phyloP scores from a whole-genome alignment of 2,113 vertebrate species.

The Oenanthe melanoleuca region DNA sequence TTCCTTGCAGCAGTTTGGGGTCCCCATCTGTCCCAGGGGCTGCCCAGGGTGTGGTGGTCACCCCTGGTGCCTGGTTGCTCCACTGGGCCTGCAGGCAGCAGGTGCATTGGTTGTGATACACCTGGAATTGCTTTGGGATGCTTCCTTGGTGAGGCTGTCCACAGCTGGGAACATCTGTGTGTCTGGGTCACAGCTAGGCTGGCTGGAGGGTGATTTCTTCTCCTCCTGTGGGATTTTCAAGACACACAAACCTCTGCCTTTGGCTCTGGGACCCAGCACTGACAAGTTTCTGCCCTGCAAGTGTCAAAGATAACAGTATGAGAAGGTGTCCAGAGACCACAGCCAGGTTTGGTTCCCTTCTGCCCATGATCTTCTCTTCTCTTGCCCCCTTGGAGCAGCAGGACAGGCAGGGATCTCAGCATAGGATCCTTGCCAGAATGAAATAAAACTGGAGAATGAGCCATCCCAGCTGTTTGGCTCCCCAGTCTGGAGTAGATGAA shows the following conservation, averaged over 20 bases:
- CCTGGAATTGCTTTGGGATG: neutral
- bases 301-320: neutral
- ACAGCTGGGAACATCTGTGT: neutral
- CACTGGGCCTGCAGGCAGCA: neutral
- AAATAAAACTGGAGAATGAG: neutral
- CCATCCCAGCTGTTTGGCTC: neutral
- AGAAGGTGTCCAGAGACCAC: neutral
- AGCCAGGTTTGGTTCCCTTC: neutral
- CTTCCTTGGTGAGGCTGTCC: accelerated
- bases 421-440: neutral
- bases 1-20: accelerated
- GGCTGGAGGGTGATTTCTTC: neutral
- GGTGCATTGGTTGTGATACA: neutral
- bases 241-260: neutral
- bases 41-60: neutral
- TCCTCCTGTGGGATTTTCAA: neutral
- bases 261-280: neutral
- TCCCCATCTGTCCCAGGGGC: accelerated
- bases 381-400: neutral
- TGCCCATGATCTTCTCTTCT: neutral
- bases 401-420: neutral
- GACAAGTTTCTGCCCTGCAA: neutral
- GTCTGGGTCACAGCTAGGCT: neutral
- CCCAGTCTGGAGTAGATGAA: neutral
- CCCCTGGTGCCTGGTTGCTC: accelerated